Evolutionary conservation across 2,888 invertebrate species (phyloP), one percentile per base, ranked within the genome.

Genomic region (Hetaerina titia): DNA sequence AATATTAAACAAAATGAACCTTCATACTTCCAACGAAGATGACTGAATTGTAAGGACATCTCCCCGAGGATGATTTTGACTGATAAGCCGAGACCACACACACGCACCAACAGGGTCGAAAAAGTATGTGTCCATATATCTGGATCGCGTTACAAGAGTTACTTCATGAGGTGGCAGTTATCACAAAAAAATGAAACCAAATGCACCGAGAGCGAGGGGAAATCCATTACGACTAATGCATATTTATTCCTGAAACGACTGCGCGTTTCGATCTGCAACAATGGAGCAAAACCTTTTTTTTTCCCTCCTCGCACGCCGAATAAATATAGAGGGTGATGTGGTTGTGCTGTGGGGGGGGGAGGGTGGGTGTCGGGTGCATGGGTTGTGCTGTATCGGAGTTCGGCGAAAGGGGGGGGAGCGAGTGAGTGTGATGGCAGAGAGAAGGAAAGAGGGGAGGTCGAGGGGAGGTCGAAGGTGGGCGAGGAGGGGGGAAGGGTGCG

Each of bases 171-270:
- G 81, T 81, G 31, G 81, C 31, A 81, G 31, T 81, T 81, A 81
- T 81, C 13, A n/a, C 25, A n/a, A 31, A 81, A 31, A 31, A 89
- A 58, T 31, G 31, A 31, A 15, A 64, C 64, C 64, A 7, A 56
- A 56, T 56, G 57, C 22, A 22, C 45, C 69, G 92, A 56, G 92
- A 69, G 31, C 31, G 58, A 89, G 56, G 89, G 69, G 69, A 56
- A 92, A 92, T 92, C 64, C 92, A 69, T 92, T 69, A 56, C 92
- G 74, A 74, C 92, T 92, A 92, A 92, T 92, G 92, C 92, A 64
- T 81, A 31, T 81, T 81, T 81, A 81, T 31, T 31, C 81, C 13
- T 81, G 81, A 81, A 25, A 81, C 81, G 81, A 81, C 31, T 25
- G 15, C 31, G 9, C 81, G 81, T 81, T 81, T 81, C 81, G 81